Evolutionary conservation across 2,797 vertebrate species (phyloP), one percentile per base, ranked within the genome.

Genomic region (Oryzias sinensis): DNA sequence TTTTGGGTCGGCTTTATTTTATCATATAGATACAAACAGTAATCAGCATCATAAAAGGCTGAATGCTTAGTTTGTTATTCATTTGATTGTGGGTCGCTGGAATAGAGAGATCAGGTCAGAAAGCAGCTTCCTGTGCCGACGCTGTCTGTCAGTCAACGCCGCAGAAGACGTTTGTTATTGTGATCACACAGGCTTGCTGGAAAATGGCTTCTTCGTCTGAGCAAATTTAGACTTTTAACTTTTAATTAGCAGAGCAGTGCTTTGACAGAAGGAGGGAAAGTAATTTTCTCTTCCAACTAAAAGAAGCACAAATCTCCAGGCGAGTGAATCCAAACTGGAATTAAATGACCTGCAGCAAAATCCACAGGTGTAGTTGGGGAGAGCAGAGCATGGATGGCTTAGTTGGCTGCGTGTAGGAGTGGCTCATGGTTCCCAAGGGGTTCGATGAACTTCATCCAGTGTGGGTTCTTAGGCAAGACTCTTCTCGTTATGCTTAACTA

Each of bases 221-320:
- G 62, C 5, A 4, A 47, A 67, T 68, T 69, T 47, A 49, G 15
- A 33, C 76, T 72, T 53, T 70, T 58, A 53, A n/a, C 43, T 76
- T 68, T 73, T 70, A 74, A 69, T 77, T 62, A 74, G 69, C 29
- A 17, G 17, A 3, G 43, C 43, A 0, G 18, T 1, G 4, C 42
- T 6, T 45, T 22, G 60, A 68, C 62, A 65, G 58, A 42, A 8
- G 53, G 64, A 60, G 62, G 27, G 1, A 48, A 62, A 70, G 49
- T 44, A 13, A 47, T 77, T 77, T 75, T 17, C 60, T 63, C 8
- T 57, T 58, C 16, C 0, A 24, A 42, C 66, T 16, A 1, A 53
- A 46, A 48, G 55, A 45, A 24, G 49, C 47, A 17, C 4, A 0
- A 1, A 49, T 40, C 40, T 18, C 2, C 7, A 13, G 64, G 56